Percentiles rank a stretch among this genome's conserved stretches.
Conservation (phyloP, 2,113 vertebrate genomes). For the Ploceus nigricollis region DNA sequence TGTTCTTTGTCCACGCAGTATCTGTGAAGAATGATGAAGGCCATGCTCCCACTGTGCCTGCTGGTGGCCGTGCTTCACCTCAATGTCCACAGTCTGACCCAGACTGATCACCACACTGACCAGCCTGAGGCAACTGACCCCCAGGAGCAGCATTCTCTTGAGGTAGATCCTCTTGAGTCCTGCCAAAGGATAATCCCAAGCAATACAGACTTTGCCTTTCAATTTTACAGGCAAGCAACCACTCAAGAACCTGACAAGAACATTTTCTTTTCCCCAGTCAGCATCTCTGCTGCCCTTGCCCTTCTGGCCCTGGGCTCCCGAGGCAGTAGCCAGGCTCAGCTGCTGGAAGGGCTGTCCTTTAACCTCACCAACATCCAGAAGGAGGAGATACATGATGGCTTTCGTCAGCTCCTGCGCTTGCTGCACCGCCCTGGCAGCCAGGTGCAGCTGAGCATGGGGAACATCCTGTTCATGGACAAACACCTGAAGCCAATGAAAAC, state of each 20-base stretch:
- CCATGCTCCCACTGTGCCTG: neutral
- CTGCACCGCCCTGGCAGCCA: slow-evolving; percentile 58
- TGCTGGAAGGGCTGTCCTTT: slow-evolving; percentile 79
- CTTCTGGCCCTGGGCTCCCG: slow-evolving; percentile 75
- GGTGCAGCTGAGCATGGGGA: slow-evolving; percentile 74
- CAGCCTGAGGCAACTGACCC: neutral
- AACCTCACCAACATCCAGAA: slow-evolving; percentile 33
- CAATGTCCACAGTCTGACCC: neutral
- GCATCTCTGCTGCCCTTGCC: slow-evolving; percentile 76
- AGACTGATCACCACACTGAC: neutral
- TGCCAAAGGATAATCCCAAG: slow-evolving; percentile 30
- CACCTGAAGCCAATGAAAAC: slow-evolving; percentile 60
- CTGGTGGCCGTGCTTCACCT: neutral
- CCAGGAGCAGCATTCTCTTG: neutral
- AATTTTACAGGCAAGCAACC: slow-evolving; percentile 73
- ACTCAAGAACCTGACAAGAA: slow-evolving; percentile 50
- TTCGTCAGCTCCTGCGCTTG: slow-evolving; percentile 72
- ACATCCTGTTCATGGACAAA: slow-evolving; percentile 67
- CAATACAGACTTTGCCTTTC: slow-evolving; percentile 77
- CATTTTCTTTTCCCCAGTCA: slow-evolving; percentile 80
- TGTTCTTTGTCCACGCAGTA: neutral
- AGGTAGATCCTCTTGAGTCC: neutral
- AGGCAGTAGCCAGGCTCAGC: slow-evolving; percentile 56
- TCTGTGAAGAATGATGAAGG: neutral
- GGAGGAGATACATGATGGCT: slow-evolving; percentile 67